These are phyloP conservation scores for Brachyalestes nurse DNA, from an alignment of 2,797 vertebrate genomes.

Conservation along the genomic window DNA sequence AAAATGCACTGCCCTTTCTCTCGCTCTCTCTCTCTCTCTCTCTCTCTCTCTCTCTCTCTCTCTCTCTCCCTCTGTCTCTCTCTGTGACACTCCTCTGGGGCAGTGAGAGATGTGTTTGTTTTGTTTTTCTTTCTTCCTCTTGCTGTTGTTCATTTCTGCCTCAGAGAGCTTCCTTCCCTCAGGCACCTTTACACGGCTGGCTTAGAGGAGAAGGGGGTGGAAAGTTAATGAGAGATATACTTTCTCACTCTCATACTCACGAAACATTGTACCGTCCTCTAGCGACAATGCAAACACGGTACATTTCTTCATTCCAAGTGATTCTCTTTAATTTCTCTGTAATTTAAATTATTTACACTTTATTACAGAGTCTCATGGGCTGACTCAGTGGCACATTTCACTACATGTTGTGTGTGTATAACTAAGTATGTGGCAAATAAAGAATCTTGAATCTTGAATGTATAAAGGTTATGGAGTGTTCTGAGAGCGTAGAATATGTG, in stretches of 20 bases:
- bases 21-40: neutral
- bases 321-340: too few species aligned
- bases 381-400: too few species aligned
- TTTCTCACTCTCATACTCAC: neutral
- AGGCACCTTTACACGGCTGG: constrained; percentile 2
- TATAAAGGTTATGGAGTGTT: neutral
- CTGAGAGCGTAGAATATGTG: too few species aligned
- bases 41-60: neutral
- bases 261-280: neutral
- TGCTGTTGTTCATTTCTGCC: constrained; percentile 25
- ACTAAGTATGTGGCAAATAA: too few species aligned
- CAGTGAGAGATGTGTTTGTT: constrained; percentile 24
- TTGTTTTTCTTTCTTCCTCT: constrained; percentile 20
- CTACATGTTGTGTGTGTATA: too few species aligned
- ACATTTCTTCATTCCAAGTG: neutral
- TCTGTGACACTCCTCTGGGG: neutral
- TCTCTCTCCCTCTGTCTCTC: neutral
- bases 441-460: neutral
- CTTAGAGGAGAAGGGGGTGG: neutral
- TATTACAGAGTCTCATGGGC: too few species aligned
- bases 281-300: neutral
- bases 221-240: neutral
- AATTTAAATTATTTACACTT: too few species aligned
- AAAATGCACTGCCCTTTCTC: constrained; percentile 9
- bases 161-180: neutral